Evolutionary conservation across 2,113 vertebrate species (phyloP), one percentile per base, ranked within the genome.

Genomic region (Tenrec ecaudatus): DNA sequence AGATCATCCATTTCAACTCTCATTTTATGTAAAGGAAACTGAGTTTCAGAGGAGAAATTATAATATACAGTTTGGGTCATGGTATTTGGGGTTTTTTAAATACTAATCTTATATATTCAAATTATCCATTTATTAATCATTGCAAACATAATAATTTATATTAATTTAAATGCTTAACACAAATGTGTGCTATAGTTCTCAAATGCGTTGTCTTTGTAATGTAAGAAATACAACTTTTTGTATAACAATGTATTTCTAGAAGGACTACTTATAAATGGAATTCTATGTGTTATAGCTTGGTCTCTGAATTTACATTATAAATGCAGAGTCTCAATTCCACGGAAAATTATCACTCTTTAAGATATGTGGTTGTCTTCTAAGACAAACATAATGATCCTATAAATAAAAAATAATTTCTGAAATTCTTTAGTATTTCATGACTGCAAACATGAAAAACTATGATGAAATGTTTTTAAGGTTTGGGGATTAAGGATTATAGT

Each of bases 381-480:
- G 91, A 40, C 0, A 77, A 58, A 16, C 60, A 62, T 62, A 12
- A 53, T 53, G 47, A 53, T 53, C 2, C 86, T 58, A 14, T 77
- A 8, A 83, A 40, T 93, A 33, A 90, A 82, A 78, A 68, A 84
- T 71, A 38, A 86, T 86, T 92, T 89, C 29, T 43, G 22, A 10
- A 82, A 86, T 93, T 93, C 6, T 76, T 84, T 85, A 83, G 31
- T 83, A 88, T 88, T 93, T 20, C 88, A 58, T 58, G 69, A 9
- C 40, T 90, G 5, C 0, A 73, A 23, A 31, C 1, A 84, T 43
- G n/a, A n/a, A n/a, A 93, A 40, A 71, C 78, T 76, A 23, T 36
- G 19, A 2, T 69, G 66, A 62, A 20, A 68, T 31, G 29, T 25
- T 68, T 31, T 68, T 29, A 31, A 31, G 11, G 29, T 31, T 68